Base-by-base conservation (phyloP, 2,113 vertebrate genomes). In the Microtus richardsoni region DNA sequence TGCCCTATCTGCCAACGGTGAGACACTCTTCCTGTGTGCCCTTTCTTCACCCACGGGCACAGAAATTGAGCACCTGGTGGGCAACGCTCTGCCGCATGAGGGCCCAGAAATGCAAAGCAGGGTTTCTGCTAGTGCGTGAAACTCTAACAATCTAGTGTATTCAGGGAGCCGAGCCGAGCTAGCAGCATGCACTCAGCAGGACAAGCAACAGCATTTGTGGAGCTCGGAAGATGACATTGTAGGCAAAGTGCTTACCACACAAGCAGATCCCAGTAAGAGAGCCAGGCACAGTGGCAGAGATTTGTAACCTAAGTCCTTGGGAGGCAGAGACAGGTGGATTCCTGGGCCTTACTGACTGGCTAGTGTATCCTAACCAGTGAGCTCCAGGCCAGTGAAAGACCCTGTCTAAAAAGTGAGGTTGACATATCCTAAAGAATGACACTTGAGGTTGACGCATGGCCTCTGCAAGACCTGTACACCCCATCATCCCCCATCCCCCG, bases 1-100 rank as follows among this genome's bases (percentile, higher is more conserved):
- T 49, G 41, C 33, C 10, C 41, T 47, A 17, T 47, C 36, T 49
- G 41, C 41, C 62, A 47, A 16, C 54, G n/a, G 22, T 8, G 90
- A 77, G 7, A 36, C 70, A 12, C 66, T 70, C 41, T 47, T 44
- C 90, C 84, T 21, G 9, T 39, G 8, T 79, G 49, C 36, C 49
- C 89, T 94, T 94, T 89, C 64, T 88, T 95, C 64, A 89, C 47
- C 49, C 26, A 78, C 36, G 47, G 21, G 36, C 68, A 33, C 19
- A 64, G 26, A 26, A 87, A 75, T 2, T 89, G 70, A 89, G 22
- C 24, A 84, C 44, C 74, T 93, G 28, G 33, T 70, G 47, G 26
- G 24, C 44, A 10, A 66, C 79, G 64, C n/a, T 30, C 54, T 22
- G 0, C 52, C 62, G 28, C 52, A 36, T 33, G 24, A 74, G 60